Conservation (phyloP, 2,797 vertebrate species). For the Adelosebastes latens region DNA sequence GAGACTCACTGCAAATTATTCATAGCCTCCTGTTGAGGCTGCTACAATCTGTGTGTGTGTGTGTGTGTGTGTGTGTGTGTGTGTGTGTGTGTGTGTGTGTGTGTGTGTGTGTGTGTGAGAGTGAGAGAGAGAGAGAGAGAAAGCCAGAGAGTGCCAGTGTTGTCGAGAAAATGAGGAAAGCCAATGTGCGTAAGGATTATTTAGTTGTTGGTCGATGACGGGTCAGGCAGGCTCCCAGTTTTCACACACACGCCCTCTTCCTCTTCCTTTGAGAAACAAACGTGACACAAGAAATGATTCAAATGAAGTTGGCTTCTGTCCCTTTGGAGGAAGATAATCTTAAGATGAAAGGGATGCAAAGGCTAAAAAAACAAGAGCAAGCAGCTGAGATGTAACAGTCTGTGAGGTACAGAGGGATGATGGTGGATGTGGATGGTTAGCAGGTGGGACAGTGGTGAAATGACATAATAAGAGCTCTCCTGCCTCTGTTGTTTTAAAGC, state of each 20-base stretch:
- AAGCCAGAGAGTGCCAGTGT: neutral
- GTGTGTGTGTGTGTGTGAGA: constrained; percentile 12
- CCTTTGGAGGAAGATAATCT: constrained; percentile 10
- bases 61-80: constrained; percentile 13
- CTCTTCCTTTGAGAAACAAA: constrained; percentile 15
- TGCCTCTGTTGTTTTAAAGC: neutral
- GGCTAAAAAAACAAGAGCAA: neutral
- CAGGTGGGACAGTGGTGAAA: neutral
- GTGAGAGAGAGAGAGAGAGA: too few relatives aligned
- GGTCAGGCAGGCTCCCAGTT: constrained; percentile 7
- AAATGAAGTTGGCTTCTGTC: constrained; percentile 3
- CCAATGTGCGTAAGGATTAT: constrained; percentile 39
- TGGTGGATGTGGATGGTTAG: neutral
- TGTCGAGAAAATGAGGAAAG: constrained; percentile 42
- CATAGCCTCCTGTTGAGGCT: constrained; percentile 58
- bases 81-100: constrained; percentile 15
- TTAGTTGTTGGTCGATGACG: constrained; percentile 58
- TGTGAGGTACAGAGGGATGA: neutral
- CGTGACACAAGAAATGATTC: constrained; percentile 6
- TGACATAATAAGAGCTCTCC: constrained; percentile 8
- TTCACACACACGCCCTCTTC: neutral
- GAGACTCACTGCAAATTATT: constrained; percentile 69
- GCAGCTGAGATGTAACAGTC: neutral
- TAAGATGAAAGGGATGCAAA: constrained; percentile 2
- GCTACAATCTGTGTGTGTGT: constrained; percentile 14